Conservation (phyloP, 2,888 invertebrate genomes). For the Gryllus longicercus region DNA sequence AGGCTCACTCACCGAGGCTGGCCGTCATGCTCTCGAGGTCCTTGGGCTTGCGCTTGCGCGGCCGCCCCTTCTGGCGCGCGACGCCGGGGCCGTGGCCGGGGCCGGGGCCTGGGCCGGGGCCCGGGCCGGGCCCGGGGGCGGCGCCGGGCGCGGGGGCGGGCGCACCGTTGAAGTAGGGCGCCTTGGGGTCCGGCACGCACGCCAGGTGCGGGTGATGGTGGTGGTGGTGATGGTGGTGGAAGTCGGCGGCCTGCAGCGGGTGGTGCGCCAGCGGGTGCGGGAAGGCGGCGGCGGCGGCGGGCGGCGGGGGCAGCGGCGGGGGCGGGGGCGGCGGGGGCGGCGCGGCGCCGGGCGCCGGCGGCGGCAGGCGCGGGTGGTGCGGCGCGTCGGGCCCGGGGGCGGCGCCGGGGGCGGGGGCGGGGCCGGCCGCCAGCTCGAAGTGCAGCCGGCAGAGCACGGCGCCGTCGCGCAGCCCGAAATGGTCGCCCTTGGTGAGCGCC, state of each 20-base stretch:
- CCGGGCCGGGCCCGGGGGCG: slow-evolving; percentile 33
- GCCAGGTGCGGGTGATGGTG: slow-evolving; percentile 42
- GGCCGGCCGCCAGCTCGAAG: slow-evolving; percentile 59
- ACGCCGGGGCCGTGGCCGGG: slow-evolving; percentile 54
- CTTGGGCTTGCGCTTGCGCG: slow-evolving; percentile 88
- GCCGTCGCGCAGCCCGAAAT: slow-evolving; percentile 87
- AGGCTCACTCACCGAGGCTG: slow-evolving; percentile 77
- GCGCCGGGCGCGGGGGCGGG: slow-evolving; percentile 20
- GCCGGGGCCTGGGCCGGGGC: slow-evolving; percentile 48
- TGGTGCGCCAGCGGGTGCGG: slow-evolving; percentile 48
- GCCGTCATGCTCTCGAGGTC: slow-evolving; percentile 83
- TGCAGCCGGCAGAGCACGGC: slow-evolving; percentile 81
- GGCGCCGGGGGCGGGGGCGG: no score
- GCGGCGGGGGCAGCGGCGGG: slow-evolving; percentile 24
- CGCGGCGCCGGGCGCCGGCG: slow-evolving; percentile 34
- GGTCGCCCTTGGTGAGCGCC: slow-evolving; percentile 87
- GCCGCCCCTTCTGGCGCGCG: slow-evolving; percentile 87
- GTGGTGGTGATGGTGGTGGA: no score
- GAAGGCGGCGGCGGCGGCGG: slow-evolving; percentile 30
- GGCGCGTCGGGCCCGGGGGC: slow-evolving; percentile 33
- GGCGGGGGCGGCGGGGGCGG: slow-evolving; percentile 37
- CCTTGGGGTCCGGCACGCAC: slow-evolving; percentile 57
- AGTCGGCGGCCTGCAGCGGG: slow-evolving; percentile 45
- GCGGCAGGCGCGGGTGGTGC: slow-evolving; percentile 34
- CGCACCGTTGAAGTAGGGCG: slow-evolving; percentile 56